A percentile compares a stretch with the other conserved stretches of the same genome.
Conservation (phyloP, 2,113 vertebrate genomes). For the Cyanoderma ruficeps region DNA sequence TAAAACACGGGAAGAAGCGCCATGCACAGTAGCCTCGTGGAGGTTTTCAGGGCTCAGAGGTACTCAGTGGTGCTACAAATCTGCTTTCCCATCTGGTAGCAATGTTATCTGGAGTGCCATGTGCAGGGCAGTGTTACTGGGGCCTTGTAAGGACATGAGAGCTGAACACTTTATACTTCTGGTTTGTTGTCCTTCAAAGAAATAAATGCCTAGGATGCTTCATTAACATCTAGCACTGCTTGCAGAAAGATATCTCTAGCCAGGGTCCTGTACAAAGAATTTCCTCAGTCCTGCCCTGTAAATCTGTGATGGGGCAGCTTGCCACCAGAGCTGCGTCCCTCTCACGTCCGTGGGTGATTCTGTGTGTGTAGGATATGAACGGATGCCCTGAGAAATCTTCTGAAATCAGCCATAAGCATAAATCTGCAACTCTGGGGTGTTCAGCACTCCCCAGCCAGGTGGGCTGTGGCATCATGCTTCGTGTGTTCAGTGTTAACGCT, state of each 20-base stretch:
- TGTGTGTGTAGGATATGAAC: rapidly evolving
- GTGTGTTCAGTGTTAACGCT: neutral
- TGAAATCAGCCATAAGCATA: neutral
- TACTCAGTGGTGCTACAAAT: neutral
- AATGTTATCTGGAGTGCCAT: neutral
- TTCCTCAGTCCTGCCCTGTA: neutral
- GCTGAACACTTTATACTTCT: neutral
- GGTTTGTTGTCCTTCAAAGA: neutral
- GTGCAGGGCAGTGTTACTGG: neutral
- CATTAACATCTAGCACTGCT: neutral
- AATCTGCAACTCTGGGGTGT: neutral
- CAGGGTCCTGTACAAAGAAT: neutral
- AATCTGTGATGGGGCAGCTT: rapidly evolving
- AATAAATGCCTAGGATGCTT: neutral
- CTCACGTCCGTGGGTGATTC: rapidly evolving
- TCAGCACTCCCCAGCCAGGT: neutral
- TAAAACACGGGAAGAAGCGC: neutral
- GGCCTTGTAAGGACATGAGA: neutral
- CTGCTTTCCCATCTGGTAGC: neutral
- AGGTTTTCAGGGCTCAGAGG: neutral
- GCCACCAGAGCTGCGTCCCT: rapidly evolving
- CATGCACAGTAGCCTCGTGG: rapidly evolving
- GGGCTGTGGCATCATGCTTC: neutral
- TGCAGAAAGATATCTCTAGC: neutral
- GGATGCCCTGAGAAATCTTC: neutral